These are phyloP conservation scores for Pteruthius melanotis DNA, from an alignment of 2,113 vertebrate species.

Conservation along the genomic window DNA sequence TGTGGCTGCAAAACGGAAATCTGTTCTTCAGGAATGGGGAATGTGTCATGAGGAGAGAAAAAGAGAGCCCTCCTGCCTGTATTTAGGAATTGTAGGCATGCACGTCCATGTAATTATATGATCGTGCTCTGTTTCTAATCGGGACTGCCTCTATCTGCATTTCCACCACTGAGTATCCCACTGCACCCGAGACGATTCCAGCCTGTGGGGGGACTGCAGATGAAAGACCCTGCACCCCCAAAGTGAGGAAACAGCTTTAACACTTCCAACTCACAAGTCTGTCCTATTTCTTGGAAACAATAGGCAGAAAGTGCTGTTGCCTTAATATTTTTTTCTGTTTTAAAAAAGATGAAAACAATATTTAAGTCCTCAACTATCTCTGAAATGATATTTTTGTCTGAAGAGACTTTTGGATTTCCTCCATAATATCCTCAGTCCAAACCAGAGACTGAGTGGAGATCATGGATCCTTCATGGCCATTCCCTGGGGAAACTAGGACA, in stretches of 20 bases:
- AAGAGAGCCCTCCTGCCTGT: neutral
- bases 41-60: neutral
- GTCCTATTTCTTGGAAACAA: neutral
- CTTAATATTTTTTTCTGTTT: neutral
- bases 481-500: neutral
- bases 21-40: neutral
- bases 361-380: neutral
- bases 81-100: neutral
- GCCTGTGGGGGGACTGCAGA: neutral
- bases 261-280: neutral
- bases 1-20: neutral
- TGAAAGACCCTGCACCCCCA: neutral
- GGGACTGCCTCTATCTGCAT: neutral
- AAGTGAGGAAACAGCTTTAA: neutral
- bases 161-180: neutral
- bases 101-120: neutral
- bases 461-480: fast-evolving
- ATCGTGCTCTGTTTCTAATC: neutral
- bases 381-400: neutral
- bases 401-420: neutral
- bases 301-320: neutral
- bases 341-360: neutral
- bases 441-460: neutral
- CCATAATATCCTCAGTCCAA: neutral
- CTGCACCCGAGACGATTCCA: neutral